phyloP scores from a whole-genome alignment of 1,140 invertebrate genomes.

The Hyles vespertilio region DNA sequence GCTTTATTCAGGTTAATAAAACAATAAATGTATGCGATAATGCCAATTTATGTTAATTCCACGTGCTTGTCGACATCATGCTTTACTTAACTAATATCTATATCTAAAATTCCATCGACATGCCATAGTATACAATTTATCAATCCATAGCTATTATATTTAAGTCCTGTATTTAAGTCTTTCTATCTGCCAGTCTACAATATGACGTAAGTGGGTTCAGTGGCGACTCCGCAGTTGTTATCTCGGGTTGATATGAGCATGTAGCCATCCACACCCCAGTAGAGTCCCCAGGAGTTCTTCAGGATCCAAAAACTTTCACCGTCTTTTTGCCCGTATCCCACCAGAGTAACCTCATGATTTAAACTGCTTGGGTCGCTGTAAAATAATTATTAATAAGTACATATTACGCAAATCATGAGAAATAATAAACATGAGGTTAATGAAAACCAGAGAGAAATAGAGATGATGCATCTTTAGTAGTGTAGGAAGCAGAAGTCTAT shows the following conservation, averaged over 20 bases:
- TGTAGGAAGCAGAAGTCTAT: no score
- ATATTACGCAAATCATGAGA: no score
- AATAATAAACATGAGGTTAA: no score
- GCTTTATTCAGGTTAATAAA: no score
- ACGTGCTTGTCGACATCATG: constrained; percentile 20
- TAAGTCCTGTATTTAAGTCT: no score
- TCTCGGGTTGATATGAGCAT: constrained; percentile 89
- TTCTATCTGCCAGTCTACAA: constrained; percentile 21
- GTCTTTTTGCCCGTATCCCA: constrained; percentile 79
- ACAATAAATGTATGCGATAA: no score
- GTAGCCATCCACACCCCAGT: constrained; percentile 86
- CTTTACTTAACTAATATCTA: constrained; percentile 4
- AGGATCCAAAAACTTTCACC: constrained; percentile 83
- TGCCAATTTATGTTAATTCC: constrained; percentile 7
- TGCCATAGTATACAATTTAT: background rate
- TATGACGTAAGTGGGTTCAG: constrained; percentile 69
- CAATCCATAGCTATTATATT: no score
- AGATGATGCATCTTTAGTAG: no score
- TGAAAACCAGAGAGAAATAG: no score
- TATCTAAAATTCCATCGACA: background rate
- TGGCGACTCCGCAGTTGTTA: constrained; percentile 83
- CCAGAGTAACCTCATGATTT: constrained; percentile 78
- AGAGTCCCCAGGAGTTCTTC: constrained; percentile 84
- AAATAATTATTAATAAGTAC: constrained; percentile 4
- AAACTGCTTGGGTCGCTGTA: constrained; percentile 22